phyloP scores from a whole-genome alignment of 2,113 vertebrate species.

The Probosciger aterrimus region DNA sequence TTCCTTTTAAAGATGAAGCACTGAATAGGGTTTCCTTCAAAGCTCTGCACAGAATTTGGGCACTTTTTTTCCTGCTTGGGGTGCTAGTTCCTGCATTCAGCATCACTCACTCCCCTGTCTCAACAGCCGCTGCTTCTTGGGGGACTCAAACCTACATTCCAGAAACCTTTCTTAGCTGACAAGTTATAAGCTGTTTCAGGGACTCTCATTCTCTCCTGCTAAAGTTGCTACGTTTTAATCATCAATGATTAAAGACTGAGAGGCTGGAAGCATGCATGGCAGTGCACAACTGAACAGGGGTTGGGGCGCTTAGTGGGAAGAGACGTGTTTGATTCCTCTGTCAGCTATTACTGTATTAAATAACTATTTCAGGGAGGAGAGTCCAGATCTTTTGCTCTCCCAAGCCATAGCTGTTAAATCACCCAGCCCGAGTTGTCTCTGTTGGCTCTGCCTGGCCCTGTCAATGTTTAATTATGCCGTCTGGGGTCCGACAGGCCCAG shows the following conservation, averaged over 20 bases:
- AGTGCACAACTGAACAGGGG: background rate
- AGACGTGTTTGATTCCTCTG: background rate
- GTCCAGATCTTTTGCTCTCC: background rate
- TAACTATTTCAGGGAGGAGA: background rate
- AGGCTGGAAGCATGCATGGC: background rate
- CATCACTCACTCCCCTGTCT: background rate
- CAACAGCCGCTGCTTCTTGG: background rate
- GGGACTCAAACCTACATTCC: background rate
- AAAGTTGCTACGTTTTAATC: background rate
- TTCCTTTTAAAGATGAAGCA: background rate
- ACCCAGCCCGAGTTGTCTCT: background rate
- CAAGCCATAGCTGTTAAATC: background rate
- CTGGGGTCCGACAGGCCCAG: fast-evolving
- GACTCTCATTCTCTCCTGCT: background rate
- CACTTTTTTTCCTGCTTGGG: background rate
- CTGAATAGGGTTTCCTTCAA: background rate
- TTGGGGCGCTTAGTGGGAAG: background rate
- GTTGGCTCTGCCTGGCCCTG: background rate
- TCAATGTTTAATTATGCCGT: background rate
- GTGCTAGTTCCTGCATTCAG: background rate
- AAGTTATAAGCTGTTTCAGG: background rate
- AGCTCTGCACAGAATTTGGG: background rate
- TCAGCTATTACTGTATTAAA: background rate
- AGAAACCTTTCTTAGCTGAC: background rate
- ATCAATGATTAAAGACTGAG: background rate